Base-by-base conservation (phyloP, 2,888 invertebrate species). In the Apocheima hispidaria region DNA sequence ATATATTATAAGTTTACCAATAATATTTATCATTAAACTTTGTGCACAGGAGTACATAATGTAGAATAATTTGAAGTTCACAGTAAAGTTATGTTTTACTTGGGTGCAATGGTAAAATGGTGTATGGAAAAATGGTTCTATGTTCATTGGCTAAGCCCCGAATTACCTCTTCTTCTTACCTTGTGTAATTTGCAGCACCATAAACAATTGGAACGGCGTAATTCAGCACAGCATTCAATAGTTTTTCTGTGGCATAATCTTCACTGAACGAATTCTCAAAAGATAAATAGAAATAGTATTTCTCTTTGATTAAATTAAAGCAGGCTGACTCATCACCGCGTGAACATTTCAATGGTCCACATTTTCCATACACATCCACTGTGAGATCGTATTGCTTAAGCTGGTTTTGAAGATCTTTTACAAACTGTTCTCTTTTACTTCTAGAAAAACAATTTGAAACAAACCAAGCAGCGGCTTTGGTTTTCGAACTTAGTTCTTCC, bases 181-280 rank as follows among this genome's bases (percentile, higher is more conserved):
- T 79, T 14, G 75, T 80, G 78, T 95, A 95, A 81, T 95, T 93
- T 53, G 93, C 94, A 12, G 93, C 94, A 4, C 95, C 95, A 87
- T 93, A 94, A 7, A 95, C 95, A 16, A 95, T 92, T 0, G 95
- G 95, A 4, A 95, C 83, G 14, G 94, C 89, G 71, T 94, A 88
- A 79, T 94, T 92, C 70, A 93, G 88, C 40, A 93, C 74, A 7
- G 91, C 82, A 28, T 72, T 76, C 16, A 83, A 58, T 7, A 86
- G 58, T 61, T 86, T 84, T 56, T 86, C 84, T 0, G 87, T 87
- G 2, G 82, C 83, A 55, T 87, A 88, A 66, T 87, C 82, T 59
- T 81, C 73, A 53, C 74, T 66, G 38, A 79, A 76, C 6, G 80
- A 78, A 60, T 86, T 84, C 56, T 87, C 87, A 60, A 84, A 82